Base-by-base conservation (phyloP, 1,140 invertebrate species). In the Galendromus occidentalis region DNA sequence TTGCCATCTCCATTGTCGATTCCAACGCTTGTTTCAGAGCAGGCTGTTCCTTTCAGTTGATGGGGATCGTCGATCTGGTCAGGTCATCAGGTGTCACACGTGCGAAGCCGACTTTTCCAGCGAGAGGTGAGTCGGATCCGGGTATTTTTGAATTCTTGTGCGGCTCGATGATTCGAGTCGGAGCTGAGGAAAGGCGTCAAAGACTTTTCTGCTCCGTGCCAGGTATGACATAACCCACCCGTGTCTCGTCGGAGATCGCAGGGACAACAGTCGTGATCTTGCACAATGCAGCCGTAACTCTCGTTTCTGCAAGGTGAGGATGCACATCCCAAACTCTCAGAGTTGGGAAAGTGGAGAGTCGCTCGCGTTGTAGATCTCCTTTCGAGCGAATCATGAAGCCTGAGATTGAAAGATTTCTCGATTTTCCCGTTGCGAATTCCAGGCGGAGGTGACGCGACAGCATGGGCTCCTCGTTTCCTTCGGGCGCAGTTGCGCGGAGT, bases 161-260 rank as follows among this genome's bases (percentile, higher is more conserved):
- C n/a, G n/a, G 33, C 33, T 39, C 33, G 33, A 39, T 47, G 25
- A 22, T 47, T 20, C n/a, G n/a, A n/a, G n/a, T n/a, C n/a, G n/a
- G n/a, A n/a, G n/a, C n/a, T n/a, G n/a, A n/a, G n/a, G n/a, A n/a
- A n/a, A n/a, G n/a, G n/a, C n/a, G n/a, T n/a, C n/a, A n/a, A n/a
- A n/a, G n/a, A n/a, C n/a, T n/a, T n/a, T n/a, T n/a, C n/a, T n/a
- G n/a, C n/a, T n/a, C n/a, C n/a, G n/a, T n/a, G n/a, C n/a, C 51
- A 59, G 51, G 17, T 59, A 59, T 25, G 25, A 25, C 14, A 25
- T 25, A 14, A 33, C 25, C 14, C 14, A 59, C 9, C 51, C 51
- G 51, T 59, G 51, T 25, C 51, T 59, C 22, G 33, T 59, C 51
- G 51, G 51, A 59, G 51, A 59, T 9, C 51, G 51, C 14, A 33